Percentiles rank a stretch among this genome's conserved stretches.
These are phyloP conservation scores for Mastacembelus armatus DNA, from an alignment of 2,797 vertebrate species.

Conservation along the genomic window DNA sequence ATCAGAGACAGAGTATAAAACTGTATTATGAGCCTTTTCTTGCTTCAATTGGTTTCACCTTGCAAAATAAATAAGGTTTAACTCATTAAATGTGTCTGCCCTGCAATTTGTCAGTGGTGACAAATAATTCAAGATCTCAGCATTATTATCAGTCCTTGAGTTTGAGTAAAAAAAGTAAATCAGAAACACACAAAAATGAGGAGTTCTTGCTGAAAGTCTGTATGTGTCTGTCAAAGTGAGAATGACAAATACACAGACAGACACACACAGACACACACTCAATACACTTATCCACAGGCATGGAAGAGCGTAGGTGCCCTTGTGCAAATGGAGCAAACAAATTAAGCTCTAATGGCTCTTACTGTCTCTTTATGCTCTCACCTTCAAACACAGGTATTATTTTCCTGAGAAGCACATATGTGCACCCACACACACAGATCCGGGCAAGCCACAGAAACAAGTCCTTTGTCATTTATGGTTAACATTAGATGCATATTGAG, in stretches of 20 bases:
- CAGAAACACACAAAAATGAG: slow-evolving; percentile 23
- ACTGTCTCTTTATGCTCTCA: slow-evolving; percentile 55
- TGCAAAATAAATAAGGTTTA: slow-evolving; percentile 54
- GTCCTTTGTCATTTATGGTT: slow-evolving; percentile 19
- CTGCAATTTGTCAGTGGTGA: slow-evolving; percentile 57
- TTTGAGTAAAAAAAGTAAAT: slow-evolving; percentile 60
- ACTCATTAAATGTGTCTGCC: slow-evolving; percentile 52
- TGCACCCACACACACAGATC: not conserved
- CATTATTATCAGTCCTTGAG: slow-evolving; percentile 59
- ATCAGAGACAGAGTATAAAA: no score
- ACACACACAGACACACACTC: slow-evolving; percentile 21
- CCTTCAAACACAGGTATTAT: slow-evolving; percentile 51
- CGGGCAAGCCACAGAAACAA: slow-evolving; percentile 11
- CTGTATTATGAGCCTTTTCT: slow-evolving; percentile 12
- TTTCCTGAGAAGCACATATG: slow-evolving; percentile 15
- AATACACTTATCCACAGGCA: slow-evolving; percentile 31
- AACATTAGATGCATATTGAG: slow-evolving; percentile 17
- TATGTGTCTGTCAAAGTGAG: slow-evolving; percentile 49
- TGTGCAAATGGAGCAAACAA: slow-evolving; percentile 63
- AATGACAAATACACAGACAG: slow-evolving; percentile 37
- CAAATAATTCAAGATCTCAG: slow-evolving; percentile 62
- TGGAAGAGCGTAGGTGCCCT: slow-evolving; percentile 59
- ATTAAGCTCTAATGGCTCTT: slow-evolving; percentile 57
- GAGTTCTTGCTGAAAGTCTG: slow-evolving; percentile 50
- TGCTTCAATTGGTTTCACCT: slow-evolving; percentile 52